phyloP scores from a whole-genome alignment of 2,888 invertebrate species.

The Caenorhabditis virilis region DNA sequence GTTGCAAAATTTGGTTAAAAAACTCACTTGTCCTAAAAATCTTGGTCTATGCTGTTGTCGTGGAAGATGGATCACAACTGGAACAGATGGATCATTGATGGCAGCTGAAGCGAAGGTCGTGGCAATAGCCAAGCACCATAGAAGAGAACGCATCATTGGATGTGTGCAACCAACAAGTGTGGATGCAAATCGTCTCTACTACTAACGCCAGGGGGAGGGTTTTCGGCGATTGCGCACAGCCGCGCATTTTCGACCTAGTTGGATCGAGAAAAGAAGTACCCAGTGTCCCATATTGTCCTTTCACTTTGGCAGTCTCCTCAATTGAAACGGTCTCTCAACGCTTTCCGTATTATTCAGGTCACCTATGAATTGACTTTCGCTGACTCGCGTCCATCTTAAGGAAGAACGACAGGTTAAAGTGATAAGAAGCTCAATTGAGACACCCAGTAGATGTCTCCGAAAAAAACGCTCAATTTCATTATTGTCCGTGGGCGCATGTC shows the following conservation, averaged over 20 bases:
- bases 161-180: constrained; percentile 27
- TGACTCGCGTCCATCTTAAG: too few species aligned
- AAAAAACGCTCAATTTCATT: too few species aligned
- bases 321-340: too few species aligned
- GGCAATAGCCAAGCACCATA: constrained; percentile 30
- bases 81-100: constrained; percentile 41
- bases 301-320: too few species aligned
- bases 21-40: constrained; percentile 40
- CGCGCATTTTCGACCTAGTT: too few species aligned
- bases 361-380: too few species aligned
- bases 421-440: too few species aligned
- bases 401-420: too few species aligned
- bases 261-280: constrained; percentile 34
- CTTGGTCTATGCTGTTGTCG: constrained; percentile 38
- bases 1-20: too few species aligned
- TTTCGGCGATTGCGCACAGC: constrained; percentile 6
- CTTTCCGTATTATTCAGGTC: too few species aligned
- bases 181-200: constrained; percentile 32
- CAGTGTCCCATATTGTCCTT: constrained; percentile 42
- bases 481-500: too few species aligned
- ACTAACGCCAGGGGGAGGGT: constrained; percentile 39
- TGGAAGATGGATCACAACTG: constrained; percentile 49
- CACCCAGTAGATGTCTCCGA: too few species aligned
- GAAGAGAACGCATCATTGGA: constrained; percentile 33
- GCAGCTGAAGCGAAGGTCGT: constrained; percentile 34